Evolutionary conservation across 2,888 invertebrate genomes (phyloP).

Genomic region (Tridacna gigas): DNA sequence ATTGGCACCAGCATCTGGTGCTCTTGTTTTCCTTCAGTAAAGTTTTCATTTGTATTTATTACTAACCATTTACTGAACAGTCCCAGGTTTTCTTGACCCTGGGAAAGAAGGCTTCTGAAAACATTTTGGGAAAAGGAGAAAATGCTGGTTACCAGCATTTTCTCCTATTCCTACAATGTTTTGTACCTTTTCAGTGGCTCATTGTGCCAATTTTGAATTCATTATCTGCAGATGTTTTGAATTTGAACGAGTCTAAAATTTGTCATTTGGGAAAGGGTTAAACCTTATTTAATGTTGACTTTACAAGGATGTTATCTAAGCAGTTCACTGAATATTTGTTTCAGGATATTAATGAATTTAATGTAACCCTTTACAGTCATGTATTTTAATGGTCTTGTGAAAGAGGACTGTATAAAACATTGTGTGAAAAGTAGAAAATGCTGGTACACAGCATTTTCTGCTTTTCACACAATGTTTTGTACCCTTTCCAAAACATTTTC

Average conservation of each 20-base stretch:
- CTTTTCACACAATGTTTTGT: neutral
- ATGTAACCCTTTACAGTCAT: no score
- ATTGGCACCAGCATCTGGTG: no score
- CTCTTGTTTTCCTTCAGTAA: no score
- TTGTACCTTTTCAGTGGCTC: neutral
- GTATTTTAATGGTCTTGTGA: neutral
- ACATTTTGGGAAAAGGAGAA: conserved; percentile 3
- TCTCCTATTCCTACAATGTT: neutral
- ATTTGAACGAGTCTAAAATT: no score
- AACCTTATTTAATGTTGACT: no score
- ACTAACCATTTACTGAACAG: no score
- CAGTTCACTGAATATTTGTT: no score
- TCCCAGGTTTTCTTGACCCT: neutral
- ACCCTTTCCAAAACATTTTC: neutral
- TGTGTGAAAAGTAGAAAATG: neutral
- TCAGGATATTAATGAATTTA: no score
- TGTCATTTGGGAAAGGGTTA: no score
- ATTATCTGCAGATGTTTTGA: no score
- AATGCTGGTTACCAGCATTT: neutral
- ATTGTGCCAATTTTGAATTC: neutral
- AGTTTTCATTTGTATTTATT: no score
- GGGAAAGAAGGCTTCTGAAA: neutral
- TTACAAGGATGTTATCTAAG: no score
- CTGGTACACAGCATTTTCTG: neutral
- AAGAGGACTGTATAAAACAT: neutral